Evolutionary conservation across 2,113 vertebrate genomes (phyloP).

Genomic region (Paralichthys olivaceus): DNA sequence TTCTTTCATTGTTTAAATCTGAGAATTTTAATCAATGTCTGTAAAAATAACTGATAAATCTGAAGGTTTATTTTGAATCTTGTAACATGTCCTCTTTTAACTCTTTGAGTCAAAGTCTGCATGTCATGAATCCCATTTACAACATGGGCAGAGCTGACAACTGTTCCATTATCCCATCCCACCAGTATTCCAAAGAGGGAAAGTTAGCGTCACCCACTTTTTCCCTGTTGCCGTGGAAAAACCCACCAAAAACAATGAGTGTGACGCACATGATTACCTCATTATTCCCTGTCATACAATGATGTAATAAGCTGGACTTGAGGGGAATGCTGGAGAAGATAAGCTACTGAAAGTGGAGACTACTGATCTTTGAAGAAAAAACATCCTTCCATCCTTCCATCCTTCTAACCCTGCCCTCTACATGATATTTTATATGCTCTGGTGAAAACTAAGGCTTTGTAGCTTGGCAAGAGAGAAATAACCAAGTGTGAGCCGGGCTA

Average conservation of each 20-base stretch:
- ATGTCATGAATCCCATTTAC: slow-evolving; percentile 35
- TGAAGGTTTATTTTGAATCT: neutral
- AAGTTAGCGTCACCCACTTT: slow-evolving; percentile 60
- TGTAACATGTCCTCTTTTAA: slow-evolving; percentile 24
- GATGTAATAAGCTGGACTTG: slow-evolving; percentile 26
- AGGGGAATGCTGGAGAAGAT: slow-evolving; percentile 39
- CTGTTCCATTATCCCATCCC: slow-evolving; percentile 61
- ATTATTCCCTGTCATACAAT: slow-evolving; percentile 50
- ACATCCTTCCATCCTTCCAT: neutral
- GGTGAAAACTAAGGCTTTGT: slow-evolving; percentile 7
- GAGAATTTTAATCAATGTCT: neutral
- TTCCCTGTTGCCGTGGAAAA: slow-evolving; percentile 65
- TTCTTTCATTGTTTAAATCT: neutral
- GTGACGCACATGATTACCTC: slow-evolving; percentile 60
- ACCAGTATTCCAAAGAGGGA: slow-evolving; percentile 52
- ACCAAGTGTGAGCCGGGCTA: slow-evolving; percentile 14
- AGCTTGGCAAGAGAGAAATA: slow-evolving; percentile 32
- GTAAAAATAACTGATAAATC: neutral
- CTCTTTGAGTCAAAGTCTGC: slow-evolving; percentile 10
- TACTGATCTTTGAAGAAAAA: slow-evolving; percentile 35
- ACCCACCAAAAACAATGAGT: slow-evolving; percentile 64
- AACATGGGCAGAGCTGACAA: slow-evolving; percentile 28
- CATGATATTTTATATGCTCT: neutral
- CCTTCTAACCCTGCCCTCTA: neutral
- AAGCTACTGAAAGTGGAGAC: slow-evolving; percentile 34